Evolutionary conservation across 2,888 invertebrate genomes (phyloP), one percentile per base, ranked within the genome.

Genomic region (Plutella xylostella): DNA sequence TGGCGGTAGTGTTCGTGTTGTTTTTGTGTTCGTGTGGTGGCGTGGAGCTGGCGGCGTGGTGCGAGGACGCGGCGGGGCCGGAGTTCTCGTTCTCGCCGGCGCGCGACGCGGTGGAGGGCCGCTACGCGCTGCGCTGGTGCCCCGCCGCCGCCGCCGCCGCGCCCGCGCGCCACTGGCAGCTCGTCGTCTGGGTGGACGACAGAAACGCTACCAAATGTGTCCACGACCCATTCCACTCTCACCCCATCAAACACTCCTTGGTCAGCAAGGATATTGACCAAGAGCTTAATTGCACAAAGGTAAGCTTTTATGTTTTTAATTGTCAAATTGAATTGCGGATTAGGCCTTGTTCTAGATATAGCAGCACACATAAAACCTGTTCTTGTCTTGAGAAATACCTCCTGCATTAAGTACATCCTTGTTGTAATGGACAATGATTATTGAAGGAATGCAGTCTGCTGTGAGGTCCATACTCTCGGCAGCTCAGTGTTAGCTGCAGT

Each of bases 111-210:
- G 40, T 40, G 25, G 15, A 22, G 17, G 40, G 21, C n/a, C 40
- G 40, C 11, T 40, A 40, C 25, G 11, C 22, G 4, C n/a, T 21
- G 40, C 40, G 15, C 1, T 40, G 40, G 40, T 40, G 40, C 40
- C n/a, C 40, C 9, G 7, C n/a, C 6, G 40, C n/a, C 9, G 22
- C 40, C 11, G 40, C 17, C 2, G 5, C 1, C 3, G 25, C n/a
- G 12, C 15, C 14, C 15, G 25, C 25, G 2, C 7, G 11, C n/a
- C 22, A 15, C 15, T 40, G 40, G 40, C 14, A n/a, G 7, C 17
- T 25, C 2, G 15, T 14, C 9, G 7, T 40, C 7, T 15, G n/a
- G 7, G 40, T 25, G 17, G 40, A 40, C 7, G 3, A n/a, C n/a
- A n/a, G 9, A 21, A 25, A 3, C 9, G 33, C 4, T 14, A 33